Evolutionary conservation across 2,888 invertebrate species (phyloP).

Genomic region (Colostygia pectinataria): DNA sequence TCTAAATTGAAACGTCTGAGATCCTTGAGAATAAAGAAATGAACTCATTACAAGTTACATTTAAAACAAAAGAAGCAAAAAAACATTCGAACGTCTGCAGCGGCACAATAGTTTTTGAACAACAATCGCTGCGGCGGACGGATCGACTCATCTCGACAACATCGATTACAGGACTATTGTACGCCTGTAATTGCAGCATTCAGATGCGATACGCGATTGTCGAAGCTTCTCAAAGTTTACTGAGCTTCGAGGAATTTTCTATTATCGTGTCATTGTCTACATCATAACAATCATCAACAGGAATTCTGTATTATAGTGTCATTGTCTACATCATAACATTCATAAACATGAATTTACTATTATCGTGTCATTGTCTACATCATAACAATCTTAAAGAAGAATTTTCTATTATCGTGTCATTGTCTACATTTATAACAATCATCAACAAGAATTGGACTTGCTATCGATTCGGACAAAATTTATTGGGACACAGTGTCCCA

Average conservation of each 20-base stretch:
- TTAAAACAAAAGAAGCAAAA: neutral
- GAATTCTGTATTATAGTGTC: too few species aligned
- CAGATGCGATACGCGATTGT: conserved; percentile 11
- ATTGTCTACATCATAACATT: too few species aligned
- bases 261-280: neutral
- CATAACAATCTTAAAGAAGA: too few species aligned
- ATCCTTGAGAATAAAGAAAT: too few species aligned
- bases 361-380: too few species aligned
- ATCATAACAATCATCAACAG: too few species aligned
- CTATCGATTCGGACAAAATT: too few species aligned
- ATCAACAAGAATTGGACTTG: too few species aligned
- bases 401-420: too few species aligned
- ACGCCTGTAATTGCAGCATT: conserved; percentile 29
- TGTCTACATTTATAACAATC: too few species aligned
- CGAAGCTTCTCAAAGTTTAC: conserved; percentile 5
- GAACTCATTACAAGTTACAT: neutral
- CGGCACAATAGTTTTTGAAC: conserved; percentile 1
- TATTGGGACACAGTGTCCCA: too few species aligned
- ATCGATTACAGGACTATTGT: conserved; percentile 33
- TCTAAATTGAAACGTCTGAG: neutral
- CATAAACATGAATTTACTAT: too few species aligned
- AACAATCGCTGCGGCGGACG: conserved; percentile 27
- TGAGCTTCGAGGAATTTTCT: neutral
- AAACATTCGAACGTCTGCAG: neutral
- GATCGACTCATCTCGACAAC: conserved; percentile 29